Evolutionary conservation across 2,113 vertebrate species (phyloP).

Genomic region (Melanotaenia duboulayi): DNA sequence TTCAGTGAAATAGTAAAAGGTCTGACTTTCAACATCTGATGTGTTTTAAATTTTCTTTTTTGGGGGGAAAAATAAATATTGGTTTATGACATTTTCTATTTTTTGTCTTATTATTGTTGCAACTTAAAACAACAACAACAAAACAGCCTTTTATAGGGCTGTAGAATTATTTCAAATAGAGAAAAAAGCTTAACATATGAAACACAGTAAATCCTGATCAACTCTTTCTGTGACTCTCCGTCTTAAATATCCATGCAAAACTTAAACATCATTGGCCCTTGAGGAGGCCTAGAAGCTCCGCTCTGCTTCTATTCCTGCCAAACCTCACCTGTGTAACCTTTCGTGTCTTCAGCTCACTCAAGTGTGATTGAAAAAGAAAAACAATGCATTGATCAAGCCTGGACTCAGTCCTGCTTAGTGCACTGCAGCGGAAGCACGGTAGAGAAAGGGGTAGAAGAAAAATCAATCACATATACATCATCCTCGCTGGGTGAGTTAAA

Average conservation of each 20-base stretch:
- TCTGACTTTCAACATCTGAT: too few species aligned
- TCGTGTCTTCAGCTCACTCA: slow-evolving; percentile 79
- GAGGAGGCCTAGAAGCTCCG: slow-evolving; percentile 68
- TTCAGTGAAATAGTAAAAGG: too few species aligned
- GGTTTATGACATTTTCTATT: too few species aligned
- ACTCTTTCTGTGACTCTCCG: slow-evolving; percentile 16
- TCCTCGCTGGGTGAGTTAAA: slow-evolving; percentile 73
- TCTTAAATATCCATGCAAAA: slow-evolving; percentile 41
- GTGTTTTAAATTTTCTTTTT: too few species aligned
- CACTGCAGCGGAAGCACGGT: slow-evolving; percentile 75
- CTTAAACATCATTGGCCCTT: slow-evolving; percentile 57
- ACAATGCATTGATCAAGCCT: slow-evolving; percentile 84
- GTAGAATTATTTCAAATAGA: slow-evolving; percentile 34
- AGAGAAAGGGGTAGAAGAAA: slow-evolving; percentile 72
- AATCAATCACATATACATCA: slow-evolving; percentile 84
- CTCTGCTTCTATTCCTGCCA: slow-evolving; percentile 65
- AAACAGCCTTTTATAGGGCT: too few species aligned
- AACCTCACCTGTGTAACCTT: slow-evolving; percentile 78
- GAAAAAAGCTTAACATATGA: slow-evolving; percentile 19
- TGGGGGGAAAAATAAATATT: too few species aligned
- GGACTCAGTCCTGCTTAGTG: slow-evolving; percentile 77
- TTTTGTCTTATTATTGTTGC: too few species aligned
- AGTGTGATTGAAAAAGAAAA: slow-evolving; percentile 84
- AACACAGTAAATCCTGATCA: slow-evolving; percentile 23
- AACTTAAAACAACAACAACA: too few species aligned